phyloP scores from a whole-genome alignment of 1,140 invertebrate species.

The roundworm (Caenorhabditis elegans) region DNA sequence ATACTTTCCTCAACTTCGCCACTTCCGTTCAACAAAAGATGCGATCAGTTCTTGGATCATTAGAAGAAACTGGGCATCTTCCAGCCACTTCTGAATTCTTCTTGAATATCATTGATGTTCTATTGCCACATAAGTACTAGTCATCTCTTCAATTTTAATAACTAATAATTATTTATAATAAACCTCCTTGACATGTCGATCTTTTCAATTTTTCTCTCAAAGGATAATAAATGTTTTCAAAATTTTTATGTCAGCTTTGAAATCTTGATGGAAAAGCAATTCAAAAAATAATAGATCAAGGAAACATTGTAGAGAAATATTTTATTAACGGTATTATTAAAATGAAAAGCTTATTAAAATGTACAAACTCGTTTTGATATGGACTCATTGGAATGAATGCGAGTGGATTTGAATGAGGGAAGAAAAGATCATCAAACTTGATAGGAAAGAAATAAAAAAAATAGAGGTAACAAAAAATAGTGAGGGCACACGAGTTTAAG shows the following conservation, averaged over 20 bases:
- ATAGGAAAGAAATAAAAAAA: background rate
- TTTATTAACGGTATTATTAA: background rate
- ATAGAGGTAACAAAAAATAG: background rate
- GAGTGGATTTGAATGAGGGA: conserved; percentile 9
- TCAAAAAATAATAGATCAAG: too few species aligned
- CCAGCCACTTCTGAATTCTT: conserved; percentile 40
- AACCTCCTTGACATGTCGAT: conserved; percentile 4
- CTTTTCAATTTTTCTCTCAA: background rate
- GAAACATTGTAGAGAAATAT: background rate
- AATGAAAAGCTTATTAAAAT: conserved; percentile 19
- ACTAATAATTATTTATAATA: conserved; percentile 11
- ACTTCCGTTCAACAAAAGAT: conserved; percentile 34
- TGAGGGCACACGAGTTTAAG: background rate
- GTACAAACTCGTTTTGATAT: conserved; percentile 31
- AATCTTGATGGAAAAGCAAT: too few species aligned
- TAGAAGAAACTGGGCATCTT: conserved; percentile 34
- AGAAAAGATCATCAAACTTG: conserved; percentile 9
- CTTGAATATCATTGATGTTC: conserved; percentile 30
- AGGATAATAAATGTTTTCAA: too few species aligned
- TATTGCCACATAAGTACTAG: conserved; percentile 34
- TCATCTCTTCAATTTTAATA: background rate
- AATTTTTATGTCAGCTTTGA: too few species aligned
- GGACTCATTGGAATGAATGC: background rate
- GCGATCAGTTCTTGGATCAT: background rate
- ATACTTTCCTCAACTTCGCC: conserved; percentile 46